Percentiles rank a stretch among this genome's conserved stretches.
Conservation (phyloP, 2,797 vertebrate species). For the Craterocephalus amniculus region DNA sequence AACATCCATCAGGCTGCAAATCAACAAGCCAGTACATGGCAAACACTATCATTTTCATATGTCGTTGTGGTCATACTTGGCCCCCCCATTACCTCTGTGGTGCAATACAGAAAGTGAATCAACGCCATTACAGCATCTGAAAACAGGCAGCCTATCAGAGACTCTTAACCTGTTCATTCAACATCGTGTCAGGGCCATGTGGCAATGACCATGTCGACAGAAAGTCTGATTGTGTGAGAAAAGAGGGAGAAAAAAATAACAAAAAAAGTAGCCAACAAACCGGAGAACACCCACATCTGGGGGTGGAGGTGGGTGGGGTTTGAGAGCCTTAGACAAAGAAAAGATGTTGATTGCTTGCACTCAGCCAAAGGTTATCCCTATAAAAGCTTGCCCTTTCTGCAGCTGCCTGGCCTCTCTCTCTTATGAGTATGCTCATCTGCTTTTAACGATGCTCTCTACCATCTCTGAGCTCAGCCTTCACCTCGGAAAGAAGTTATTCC, state of each 20-base stretch:
- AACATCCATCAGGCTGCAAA: slow-evolving; percentile 76
- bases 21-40: slow-evolving; percentile 69
- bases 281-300: slow-evolving; percentile 46
- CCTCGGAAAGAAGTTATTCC: slow-evolving; percentile 64
- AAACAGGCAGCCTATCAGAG: slow-evolving; percentile 74
- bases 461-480: slow-evolving; percentile 50
- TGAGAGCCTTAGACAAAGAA: slow-evolving; percentile 64
- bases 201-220: slow-evolving; percentile 25
- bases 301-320: slow-evolving; percentile 1
- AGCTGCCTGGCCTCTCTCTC: slow-evolving; percentile 59
- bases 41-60: slow-evolving; percentile 78
- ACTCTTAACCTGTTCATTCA: slow-evolving; percentile 73
- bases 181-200: slow-evolving; percentile 62
- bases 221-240: background rate
- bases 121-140: slow-evolving; percentile 53
- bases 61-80: slow-evolving; percentile 70
- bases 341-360: slow-evolving; percentile 73
- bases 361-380: slow-evolving; percentile 70
- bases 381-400: slow-evolving; percentile 76
- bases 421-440: slow-evolving; percentile 62
- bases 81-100: slow-evolving; percentile 61
- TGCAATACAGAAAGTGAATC: slow-evolving; percentile 73
- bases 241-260: background rate
- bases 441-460: slow-evolving; percentile 74
- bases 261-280: slow-evolving; percentile 33